A percentile compares a stretch with the other conserved stretches of the same genome.
These are phyloP conservation scores for Prosapia bicincta DNA, from an alignment of 2,888 invertebrate genomes.

Conservation along the genomic window DNA sequence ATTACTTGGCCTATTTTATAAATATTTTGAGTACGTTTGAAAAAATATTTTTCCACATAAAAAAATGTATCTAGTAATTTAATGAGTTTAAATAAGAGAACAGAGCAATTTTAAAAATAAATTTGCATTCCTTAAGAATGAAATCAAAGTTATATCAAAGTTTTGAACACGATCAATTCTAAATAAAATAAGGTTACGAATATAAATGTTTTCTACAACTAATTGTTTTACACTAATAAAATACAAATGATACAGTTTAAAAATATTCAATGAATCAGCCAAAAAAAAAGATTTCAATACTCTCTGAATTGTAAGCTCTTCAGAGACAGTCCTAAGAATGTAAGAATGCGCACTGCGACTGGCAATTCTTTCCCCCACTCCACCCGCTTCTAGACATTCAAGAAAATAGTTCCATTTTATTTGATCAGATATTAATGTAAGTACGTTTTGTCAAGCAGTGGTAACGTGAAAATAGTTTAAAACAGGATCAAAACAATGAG, in stretches of 20 bases:
- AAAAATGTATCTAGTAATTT: too few relatives aligned
- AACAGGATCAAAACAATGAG: background rate
- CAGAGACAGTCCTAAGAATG: background rate
- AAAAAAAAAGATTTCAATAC: background rate
- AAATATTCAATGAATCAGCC: background rate
- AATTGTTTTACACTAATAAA: too few relatives aligned
- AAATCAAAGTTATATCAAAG: too few relatives aligned
- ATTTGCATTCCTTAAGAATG: too few relatives aligned
- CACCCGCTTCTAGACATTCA: background rate
- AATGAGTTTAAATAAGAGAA: too few relatives aligned
- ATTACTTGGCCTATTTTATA: too few relatives aligned
- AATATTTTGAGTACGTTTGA: too few relatives aligned
- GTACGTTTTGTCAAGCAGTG: background rate
- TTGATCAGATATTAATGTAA: background rate
- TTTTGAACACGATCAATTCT: too few relatives aligned
- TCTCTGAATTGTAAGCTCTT: background rate
- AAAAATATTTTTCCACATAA: too few relatives aligned
- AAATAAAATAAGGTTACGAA: too few relatives aligned
- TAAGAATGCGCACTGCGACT: conserved; percentile 2
- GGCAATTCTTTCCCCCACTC: background rate
- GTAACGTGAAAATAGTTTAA: background rate
- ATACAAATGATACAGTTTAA: background rate
- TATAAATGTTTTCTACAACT: too few relatives aligned
- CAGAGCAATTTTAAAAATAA: too few relatives aligned
- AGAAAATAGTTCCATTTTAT: background rate